phyloP scores from a whole-genome alignment of 2,113 vertebrate species.

The Neotragus pygmaeus region DNA sequence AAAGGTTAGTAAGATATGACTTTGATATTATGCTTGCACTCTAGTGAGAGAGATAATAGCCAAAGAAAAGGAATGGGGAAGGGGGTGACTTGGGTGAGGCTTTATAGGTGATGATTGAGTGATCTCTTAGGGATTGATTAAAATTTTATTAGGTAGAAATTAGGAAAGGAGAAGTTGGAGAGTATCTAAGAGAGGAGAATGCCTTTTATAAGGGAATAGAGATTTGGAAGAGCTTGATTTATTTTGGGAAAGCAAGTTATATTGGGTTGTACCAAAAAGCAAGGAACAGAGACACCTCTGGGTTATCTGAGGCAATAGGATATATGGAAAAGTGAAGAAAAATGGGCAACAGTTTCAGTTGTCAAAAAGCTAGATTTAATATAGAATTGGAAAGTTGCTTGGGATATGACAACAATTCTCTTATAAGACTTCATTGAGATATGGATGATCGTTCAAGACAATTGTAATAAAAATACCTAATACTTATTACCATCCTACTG shows the following conservation, averaged over 20 bases:
- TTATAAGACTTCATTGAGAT: not conserved
- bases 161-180: not conserved
- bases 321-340: not conserved
- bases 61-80: not conserved
- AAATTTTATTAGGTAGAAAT: not conserved
- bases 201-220: not conserved
- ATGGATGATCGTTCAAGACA: not conserved
- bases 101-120: not conserved
- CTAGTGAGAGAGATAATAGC: not conserved
- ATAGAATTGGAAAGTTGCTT: not conserved
- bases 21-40: slow-evolving; percentile 6
- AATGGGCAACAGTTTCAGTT: not conserved
- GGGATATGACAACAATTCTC: not conserved
- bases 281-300: not conserved
- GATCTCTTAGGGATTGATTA: not conserved
- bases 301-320: not conserved
- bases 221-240: not conserved
- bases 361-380: not conserved
- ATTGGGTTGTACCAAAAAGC: not conserved
- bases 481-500: not conserved
- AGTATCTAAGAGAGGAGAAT: not conserved
- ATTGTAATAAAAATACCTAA: not conserved
- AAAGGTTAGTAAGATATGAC: not conserved
- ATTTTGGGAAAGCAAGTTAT: not conserved
- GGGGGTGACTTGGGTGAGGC: not conserved